Conservation (phyloP, 2,888 invertebrate genomes). For the Sphaerophoria rueppellii region DNA sequence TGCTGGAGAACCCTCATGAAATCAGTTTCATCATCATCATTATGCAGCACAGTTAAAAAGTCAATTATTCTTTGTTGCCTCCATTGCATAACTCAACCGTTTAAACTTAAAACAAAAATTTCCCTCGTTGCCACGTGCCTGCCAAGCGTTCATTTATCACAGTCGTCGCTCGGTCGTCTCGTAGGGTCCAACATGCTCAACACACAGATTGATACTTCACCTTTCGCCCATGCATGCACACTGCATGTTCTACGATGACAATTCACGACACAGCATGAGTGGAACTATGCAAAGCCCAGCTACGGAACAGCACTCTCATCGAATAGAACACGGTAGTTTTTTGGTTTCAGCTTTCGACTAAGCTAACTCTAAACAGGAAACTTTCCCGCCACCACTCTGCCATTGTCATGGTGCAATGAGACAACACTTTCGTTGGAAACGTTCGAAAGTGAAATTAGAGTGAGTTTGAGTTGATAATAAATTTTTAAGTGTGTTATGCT, state of each 20-base stretch:
- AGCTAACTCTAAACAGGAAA: slow-evolving; percentile 38
- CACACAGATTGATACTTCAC: slow-evolving; percentile 62
- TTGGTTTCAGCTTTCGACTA: slow-evolving; percentile 11
- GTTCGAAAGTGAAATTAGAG: slow-evolving; percentile 44
- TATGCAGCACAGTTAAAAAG: slow-evolving; percentile 14
- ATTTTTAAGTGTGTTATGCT: slow-evolving; percentile 61
- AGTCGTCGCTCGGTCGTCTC: not conserved
- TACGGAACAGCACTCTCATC: slow-evolving; percentile 18
- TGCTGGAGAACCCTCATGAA: slow-evolving; percentile 4
- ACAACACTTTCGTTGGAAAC: slow-evolving; percentile 55
- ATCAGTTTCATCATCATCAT: slow-evolving; percentile 12
- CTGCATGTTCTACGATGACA: slow-evolving; percentile 15
- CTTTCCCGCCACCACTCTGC: slow-evolving; percentile 49
- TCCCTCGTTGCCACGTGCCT: slow-evolving; percentile 55
- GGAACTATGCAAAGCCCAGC: slow-evolving; percentile 17
- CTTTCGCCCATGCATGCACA: slow-evolving; percentile 51
- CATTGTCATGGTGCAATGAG: not conserved
- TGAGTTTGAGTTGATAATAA: slow-evolving; percentile 69
- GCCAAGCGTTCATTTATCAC: slow-evolving; percentile 56
- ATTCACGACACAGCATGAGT: slow-evolving; percentile 47
- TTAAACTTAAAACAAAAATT: slow-evolving; percentile 31
- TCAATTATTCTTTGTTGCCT: slow-evolving; percentile 25
- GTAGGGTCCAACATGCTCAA: too few species aligned
- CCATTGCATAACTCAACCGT: slow-evolving; percentile 49
- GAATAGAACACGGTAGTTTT: slow-evolving; percentile 8